A percentile compares a stretch with the other conserved stretches of the same genome.
These are phyloP conservation scores for Stenodera caucasica DNA, from an alignment of 2,888 invertebrate species.

Conservation along the genomic window DNA sequence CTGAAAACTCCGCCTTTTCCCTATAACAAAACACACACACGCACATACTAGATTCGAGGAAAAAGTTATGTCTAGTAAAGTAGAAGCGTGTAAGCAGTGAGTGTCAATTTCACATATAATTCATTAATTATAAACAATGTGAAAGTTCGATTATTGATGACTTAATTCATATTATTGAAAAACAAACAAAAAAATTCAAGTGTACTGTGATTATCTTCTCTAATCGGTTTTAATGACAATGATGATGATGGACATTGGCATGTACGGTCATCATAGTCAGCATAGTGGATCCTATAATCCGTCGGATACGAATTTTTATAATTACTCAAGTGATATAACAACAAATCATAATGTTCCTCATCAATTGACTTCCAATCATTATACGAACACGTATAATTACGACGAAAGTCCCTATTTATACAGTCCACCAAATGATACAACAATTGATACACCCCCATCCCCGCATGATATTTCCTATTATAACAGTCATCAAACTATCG, in stretches of 20 bases:
- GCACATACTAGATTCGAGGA: not conserved
- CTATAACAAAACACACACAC: slow-evolving; percentile 23
- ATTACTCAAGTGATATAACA: slow-evolving; percentile 43
- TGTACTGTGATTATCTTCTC: no score
- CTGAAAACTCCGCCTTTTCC: slow-evolving; percentile 42
- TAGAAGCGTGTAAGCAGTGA: not conserved
- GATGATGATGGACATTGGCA: slow-evolving; percentile 83
- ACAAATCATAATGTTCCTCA: slow-evolving; percentile 48
- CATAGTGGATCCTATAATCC: slow-evolving; percentile 53
- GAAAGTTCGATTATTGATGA: not conserved
- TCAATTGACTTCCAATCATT: slow-evolving; percentile 53
- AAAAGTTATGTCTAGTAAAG: not conserved
- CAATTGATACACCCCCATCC: slow-evolving; percentile 54
- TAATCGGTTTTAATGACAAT: slow-evolving; percentile 57
- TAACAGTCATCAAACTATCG: slow-evolving; percentile 52
- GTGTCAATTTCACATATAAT: not conserved
- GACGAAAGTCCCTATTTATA: slow-evolving; percentile 51
- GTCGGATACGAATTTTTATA: slow-evolving; percentile 49
- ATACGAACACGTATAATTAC: slow-evolving; percentile 51
- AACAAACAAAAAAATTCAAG: not conserved
- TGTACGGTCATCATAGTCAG: slow-evolving; percentile 65
- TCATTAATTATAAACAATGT: not conserved
- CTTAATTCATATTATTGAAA: no score
- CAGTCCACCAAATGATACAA: slow-evolving; percentile 46
- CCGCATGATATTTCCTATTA: slow-evolving; percentile 58